These are phyloP conservation scores for Chelonoidis abingdonii DNA, from an alignment of 2,113 vertebrate genomes.

Conservation along the genomic window DNA sequence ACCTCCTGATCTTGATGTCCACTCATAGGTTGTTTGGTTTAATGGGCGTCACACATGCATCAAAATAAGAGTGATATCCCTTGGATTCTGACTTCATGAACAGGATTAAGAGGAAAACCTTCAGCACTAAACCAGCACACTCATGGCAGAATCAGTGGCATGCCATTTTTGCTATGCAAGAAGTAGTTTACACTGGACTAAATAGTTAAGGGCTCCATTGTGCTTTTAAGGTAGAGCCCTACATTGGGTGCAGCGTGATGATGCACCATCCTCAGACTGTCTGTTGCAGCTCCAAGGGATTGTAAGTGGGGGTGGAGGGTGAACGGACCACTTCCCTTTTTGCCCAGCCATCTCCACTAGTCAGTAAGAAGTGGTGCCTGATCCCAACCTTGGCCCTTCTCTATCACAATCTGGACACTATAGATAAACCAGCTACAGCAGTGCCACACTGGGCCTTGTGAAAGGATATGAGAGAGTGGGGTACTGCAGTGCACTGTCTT, in stretches of 20 bases:
- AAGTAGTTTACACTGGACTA: slow-evolving; percentile 44
- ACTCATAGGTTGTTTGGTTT: not conserved
- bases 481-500: not conserved
- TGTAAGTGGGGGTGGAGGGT: not conserved
- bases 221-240: slow-evolving; percentile 2
- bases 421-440: not conserved
- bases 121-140: slow-evolving; percentile 33
- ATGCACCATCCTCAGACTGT: not conserved
- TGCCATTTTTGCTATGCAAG: not conserved
- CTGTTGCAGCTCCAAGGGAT: not conserved
- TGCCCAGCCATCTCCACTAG: not conserved
- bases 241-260: not conserved
- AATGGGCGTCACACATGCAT: not conserved
- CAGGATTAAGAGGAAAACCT: slow-evolving; percentile 35
- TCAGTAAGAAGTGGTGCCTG: not conserved
- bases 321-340: not conserved
- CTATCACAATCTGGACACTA: not conserved
- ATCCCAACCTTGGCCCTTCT: not conserved
- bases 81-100: slow-evolving; percentile 19
- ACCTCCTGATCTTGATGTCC: slow-evolving; percentile 14
- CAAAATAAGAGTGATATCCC: slow-evolving; percentile 11
- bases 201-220: slow-evolving; percentile 41
- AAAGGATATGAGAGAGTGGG: accelerated
- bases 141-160: slow-evolving; percentile 35
- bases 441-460: not conserved